These are phyloP conservation scores for Sycophila sp. DNA, from an alignment of 1,140 invertebrate species.

Conservation along the genomic window DNA sequence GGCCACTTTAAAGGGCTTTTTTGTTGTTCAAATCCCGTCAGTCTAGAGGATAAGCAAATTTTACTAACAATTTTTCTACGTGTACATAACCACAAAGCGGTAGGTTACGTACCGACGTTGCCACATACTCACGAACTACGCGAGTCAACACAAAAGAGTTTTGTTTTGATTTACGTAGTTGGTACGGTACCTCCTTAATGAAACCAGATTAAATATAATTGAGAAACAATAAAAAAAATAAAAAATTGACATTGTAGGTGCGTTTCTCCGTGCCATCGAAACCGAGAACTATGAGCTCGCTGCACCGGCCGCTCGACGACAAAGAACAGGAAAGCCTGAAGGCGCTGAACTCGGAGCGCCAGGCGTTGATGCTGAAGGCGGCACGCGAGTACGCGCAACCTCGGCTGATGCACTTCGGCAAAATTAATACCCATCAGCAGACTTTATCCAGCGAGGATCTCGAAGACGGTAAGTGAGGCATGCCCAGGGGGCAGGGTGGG, in stretches of 20 bases:
- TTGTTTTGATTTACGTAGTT: too few relatives aligned
- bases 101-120: too few relatives aligned
- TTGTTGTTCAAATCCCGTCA: too few relatives aligned
- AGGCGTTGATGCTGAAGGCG: conserved; percentile 42
- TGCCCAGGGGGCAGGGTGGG: too few relatives aligned
- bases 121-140: too few relatives aligned
- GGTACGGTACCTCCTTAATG: too few relatives aligned
- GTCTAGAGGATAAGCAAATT: too few relatives aligned
- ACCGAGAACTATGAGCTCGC: conserved; percentile 23
- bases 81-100: too few relatives aligned
- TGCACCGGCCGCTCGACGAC: conserved; percentile 38
- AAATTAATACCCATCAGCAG: conserved; percentile 52
- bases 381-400: conserved; percentile 47
- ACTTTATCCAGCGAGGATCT: conserved; percentile 5
- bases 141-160: too few relatives aligned
- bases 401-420: conserved; percentile 51
- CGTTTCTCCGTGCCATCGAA: conserved; percentile 40
- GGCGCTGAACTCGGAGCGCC: conserved; percentile 43
- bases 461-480: conserved; percentile 30
- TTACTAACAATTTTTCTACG: too few relatives aligned
- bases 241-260: conserved; percentile 24
- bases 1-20: too few relatives aligned
- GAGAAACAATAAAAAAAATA: conserved; percentile 18
- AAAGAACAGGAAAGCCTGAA: conserved; percentile 45
- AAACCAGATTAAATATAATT: too few relatives aligned